Evolutionary conservation across 2,113 vertebrate genomes (phyloP), one percentile per base, ranked within the genome.

Genomic region (Delphinus delphis): DNA sequence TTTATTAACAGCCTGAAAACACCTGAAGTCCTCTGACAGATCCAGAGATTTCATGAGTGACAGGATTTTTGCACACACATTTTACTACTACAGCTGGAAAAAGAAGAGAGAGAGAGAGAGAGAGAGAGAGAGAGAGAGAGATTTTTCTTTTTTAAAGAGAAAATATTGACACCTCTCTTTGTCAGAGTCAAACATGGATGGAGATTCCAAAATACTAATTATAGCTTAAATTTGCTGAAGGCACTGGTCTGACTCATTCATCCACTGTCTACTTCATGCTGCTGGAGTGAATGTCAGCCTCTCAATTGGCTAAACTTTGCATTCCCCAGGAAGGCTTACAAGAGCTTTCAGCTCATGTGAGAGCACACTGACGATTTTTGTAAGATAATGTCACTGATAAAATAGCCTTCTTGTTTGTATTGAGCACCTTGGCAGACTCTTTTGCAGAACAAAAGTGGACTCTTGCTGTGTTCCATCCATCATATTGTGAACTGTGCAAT

Each of bases 161-260:
- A 86, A 93, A 41, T 38, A 95, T 33, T 70, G 76, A 97, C 98
- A 91, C 68, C 21, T 96, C 71, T 96, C 92, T 55, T 55, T 97
- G 95, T 97, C 95, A 95, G 92, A 97, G 96, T 98, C 93, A 97
- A 96, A 98, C 98, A 96, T 93, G 50, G 93, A 95, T 74, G 12
- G 79, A 63, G 88, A 12, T 95, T 97, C 90, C 97, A 95, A 98
- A 98, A 98, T 95, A 94, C 92, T 98, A 98, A 98, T 98, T 98
- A 97, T 3, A 97, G 85, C 65, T 92, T 68, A 33, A 97, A 96
- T 97, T 97, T 98, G 96, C 95, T 95, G 82, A 98, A 98, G 97
- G 90, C 96, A 88, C 90, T 96, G 93, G 83, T 96, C 83, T 98
- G 97, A 97, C 89, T 98, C 98, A 97, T 98, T 96, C 95, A 83